Evolutionary conservation across 2,888 invertebrate genomes (phyloP), one percentile per base, ranked within the genome.

Genomic region (Colletes collaris): DNA sequence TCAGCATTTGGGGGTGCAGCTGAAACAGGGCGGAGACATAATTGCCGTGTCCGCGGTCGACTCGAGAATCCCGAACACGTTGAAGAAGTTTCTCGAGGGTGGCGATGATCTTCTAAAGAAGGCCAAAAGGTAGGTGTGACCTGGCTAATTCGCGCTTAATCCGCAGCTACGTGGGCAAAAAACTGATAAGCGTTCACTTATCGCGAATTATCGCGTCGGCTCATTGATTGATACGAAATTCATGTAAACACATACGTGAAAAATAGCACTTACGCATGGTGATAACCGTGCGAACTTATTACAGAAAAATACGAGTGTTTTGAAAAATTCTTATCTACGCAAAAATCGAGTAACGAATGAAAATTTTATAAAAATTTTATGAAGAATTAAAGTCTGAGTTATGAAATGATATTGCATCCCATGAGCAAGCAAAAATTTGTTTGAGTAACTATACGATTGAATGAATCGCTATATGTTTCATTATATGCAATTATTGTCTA

Each of bases 1-100:
- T 1, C 94, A 95, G 69, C 95, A 95, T n/a, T 93, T 96, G n/a
- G 97, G 97, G 3, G 95, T 95, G 82, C 93, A 96, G 46, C 94
- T 95, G 0, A 94, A 94, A 13, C 94, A 95, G 67, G 95, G 95
- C 37, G 95, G 96, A 1, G 96, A 96, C 84, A 94, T 97, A 83
- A 95, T 96, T 80, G 95, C 96, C 85, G 93, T 95, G 0, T 95
- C 94, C 81, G 94, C 94, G 1, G 93, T 95, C 0, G 94, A 95
- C 87, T 93, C 94, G 0, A 93, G 94, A 7, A 94, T 95, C 77
- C 95, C 95, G 1, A 95, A 94, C 86, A 93, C 93, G 37, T 88
- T 95, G 81, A 94, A 94, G 53, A 94, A 95, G 76, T 94, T 95
- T 85, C 91, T 95, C 56, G 93, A 93, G 53, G 92, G 93, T 7